A percentile compares a stretch with the other conserved stretches of the same genome.
Conservation (phyloP, 1,140 invertebrate species). For the Euura lappo region DNA sequence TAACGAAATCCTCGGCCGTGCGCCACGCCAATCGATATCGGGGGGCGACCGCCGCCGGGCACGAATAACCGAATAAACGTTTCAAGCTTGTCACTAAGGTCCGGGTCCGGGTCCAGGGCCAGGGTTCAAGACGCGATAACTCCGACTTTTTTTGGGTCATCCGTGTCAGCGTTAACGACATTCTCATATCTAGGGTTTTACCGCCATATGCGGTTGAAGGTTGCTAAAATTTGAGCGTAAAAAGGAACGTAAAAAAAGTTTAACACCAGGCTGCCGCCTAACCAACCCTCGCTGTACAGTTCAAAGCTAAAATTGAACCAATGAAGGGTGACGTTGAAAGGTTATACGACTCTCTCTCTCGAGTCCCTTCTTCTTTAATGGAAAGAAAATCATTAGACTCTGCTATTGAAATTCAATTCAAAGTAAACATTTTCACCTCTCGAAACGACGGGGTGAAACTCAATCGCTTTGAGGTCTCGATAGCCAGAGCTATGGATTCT, state of each 20-base stretch:
- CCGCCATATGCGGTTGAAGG: background rate
- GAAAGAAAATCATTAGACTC: background rate
- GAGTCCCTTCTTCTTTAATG: no score
- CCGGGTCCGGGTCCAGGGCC: background rate
- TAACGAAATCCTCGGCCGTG: background rate
- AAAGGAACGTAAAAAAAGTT: background rate
- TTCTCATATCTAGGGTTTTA: background rate
- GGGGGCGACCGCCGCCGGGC: background rate
- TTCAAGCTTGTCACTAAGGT: background rate
- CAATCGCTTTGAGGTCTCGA: background rate
- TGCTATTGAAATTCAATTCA: background rate
- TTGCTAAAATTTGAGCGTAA: background rate
- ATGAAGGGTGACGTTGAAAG: background rate
- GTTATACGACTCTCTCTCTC: background rate
- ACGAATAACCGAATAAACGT: background rate
- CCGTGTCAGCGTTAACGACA: background rate
- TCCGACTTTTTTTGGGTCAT: background rate
- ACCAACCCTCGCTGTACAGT: no score
- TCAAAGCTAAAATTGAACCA: no score
- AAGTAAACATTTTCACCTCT: slow-evolving; percentile 3
- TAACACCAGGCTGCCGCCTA: no score
- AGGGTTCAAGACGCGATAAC: background rate
- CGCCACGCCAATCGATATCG: background rate
- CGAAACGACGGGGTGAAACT: background rate
- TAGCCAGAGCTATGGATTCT: no score